These are phyloP conservation scores for Centroberyx gerrardi DNA, from an alignment of 2,797 vertebrate genomes.

Conservation along the genomic window DNA sequence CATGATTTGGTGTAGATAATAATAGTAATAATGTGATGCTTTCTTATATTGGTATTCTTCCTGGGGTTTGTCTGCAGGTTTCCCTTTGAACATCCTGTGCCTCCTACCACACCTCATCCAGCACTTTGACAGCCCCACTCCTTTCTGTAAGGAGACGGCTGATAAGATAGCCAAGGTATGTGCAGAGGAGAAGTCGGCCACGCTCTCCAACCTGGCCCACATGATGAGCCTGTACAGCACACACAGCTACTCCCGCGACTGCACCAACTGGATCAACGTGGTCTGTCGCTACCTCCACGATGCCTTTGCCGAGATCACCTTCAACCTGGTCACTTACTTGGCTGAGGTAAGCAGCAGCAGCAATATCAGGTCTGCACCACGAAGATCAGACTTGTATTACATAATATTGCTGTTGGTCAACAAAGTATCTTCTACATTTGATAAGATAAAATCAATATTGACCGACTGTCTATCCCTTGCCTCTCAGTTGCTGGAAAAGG, in stretches of 20 bases:
- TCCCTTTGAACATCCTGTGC: conserved; percentile 98
- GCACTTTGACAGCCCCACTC: conserved; percentile 98
- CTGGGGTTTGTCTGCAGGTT: conserved; percentile 84
- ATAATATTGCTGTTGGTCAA: background rate
- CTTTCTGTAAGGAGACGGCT: conserved; percentile 98
- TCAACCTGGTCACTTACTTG: conserved; percentile 96
- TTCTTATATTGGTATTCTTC: background rate
- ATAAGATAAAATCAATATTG: background rate
- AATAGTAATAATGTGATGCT: background rate
- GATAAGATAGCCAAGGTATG: conserved; percentile 98
- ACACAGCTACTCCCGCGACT: conserved; percentile 97
- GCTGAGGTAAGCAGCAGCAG: conserved; percentile 89
- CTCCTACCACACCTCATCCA: conserved; percentile 98
- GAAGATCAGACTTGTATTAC: background rate
- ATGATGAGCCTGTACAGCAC: conserved; percentile 99
- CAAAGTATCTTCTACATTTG: background rate
- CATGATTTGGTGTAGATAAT: no score
- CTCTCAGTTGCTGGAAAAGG: conserved; percentile 94
- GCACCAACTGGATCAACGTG: conserved; percentile 98
- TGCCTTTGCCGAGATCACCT: conserved; percentile 95
- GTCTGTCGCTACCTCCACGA: conserved; percentile 98
- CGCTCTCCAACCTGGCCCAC: conserved; percentile 96
- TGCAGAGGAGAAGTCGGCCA: conserved; percentile 94
- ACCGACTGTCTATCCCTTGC: conserved; percentile 3
- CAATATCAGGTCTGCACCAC: background rate